Evolutionary conservation across 2,113 vertebrate genomes (phyloP).

Genomic region (Aspiorhynchus laticeps): DNA sequence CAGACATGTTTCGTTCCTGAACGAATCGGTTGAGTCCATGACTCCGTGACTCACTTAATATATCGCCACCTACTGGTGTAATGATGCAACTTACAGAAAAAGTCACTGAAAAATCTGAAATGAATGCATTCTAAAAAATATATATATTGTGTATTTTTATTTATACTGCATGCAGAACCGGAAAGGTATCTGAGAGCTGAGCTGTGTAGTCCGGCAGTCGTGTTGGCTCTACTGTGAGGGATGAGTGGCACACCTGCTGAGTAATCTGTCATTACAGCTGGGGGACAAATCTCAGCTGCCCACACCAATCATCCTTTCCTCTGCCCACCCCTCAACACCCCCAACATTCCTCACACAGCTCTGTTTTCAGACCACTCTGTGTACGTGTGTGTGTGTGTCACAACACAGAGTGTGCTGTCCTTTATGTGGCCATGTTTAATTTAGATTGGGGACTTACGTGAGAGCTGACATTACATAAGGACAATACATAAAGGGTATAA

Average conservation of each 20-base stretch:
- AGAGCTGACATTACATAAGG: background rate
- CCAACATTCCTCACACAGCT: slow-evolving; percentile 64
- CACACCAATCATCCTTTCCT: slow-evolving; percentile 67
- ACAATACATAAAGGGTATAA: background rate
- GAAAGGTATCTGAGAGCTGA: background rate
- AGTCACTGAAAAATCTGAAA: background rate
- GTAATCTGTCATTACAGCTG: slow-evolving; percentile 74
- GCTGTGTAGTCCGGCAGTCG: background rate
- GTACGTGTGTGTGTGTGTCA: slow-evolving; percentile 36
- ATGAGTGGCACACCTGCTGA: slow-evolving; percentile 70
- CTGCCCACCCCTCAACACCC: slow-evolving; percentile 48
- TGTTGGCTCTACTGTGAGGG: slow-evolving; percentile 52
- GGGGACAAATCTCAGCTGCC: slow-evolving; percentile 76
- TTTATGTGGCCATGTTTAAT: slow-evolving; percentile 31
- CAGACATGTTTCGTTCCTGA: background rate
- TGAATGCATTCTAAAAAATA: background rate
- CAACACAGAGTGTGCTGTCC: slow-evolving; percentile 18
- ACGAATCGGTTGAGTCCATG: background rate
- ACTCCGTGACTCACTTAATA: background rate
- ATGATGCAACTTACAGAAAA: background rate
- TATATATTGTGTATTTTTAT: background rate
- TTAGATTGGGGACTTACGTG: slow-evolving; percentile 37
- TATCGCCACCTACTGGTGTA: background rate
- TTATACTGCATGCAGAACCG: background rate
- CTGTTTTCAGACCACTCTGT: slow-evolving; percentile 62